Conservation (phyloP, 2,797 vertebrate species). For the Erithacus rubecula region DNA sequence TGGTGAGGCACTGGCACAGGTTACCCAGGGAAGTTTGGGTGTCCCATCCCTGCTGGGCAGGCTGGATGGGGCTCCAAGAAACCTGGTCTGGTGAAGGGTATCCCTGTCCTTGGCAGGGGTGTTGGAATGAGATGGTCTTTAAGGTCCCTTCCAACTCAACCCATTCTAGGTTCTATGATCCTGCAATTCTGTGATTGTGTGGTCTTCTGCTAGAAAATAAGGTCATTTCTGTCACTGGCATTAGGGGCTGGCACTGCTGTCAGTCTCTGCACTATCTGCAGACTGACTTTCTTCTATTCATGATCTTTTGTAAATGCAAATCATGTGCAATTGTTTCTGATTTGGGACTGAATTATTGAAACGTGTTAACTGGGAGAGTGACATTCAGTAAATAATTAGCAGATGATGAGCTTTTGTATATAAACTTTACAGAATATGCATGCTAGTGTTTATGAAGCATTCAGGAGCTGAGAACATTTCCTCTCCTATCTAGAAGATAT, state of each 20-base stretch:
- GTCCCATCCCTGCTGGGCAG: neutral
- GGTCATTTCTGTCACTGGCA: neutral
- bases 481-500: neutral
- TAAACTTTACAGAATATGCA: conserved; percentile 5
- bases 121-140: neutral
- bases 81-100: too few relatives aligned
- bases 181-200: neutral
- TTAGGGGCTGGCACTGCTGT: neutral
- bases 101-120: fast-evolving
- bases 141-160: neutral
- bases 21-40: neutral
- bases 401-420: neutral
- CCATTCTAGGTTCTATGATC: neutral
- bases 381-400: neutral
- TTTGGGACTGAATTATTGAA: neutral
- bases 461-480: neutral
- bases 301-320: neutral
- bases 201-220: neutral
- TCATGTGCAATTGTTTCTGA: neutral
- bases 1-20: neutral
- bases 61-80: neutral
- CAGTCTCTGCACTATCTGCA: neutral
- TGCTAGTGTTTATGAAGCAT: neutral
- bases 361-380: neutral
- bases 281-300: neutral